Percentiles rank a stretch among this genome's conserved stretches.
Evolutionary conservation across 2,888 invertebrate genomes (phyloP).

Genomic region (Troglohyphantes excavatus): DNA sequence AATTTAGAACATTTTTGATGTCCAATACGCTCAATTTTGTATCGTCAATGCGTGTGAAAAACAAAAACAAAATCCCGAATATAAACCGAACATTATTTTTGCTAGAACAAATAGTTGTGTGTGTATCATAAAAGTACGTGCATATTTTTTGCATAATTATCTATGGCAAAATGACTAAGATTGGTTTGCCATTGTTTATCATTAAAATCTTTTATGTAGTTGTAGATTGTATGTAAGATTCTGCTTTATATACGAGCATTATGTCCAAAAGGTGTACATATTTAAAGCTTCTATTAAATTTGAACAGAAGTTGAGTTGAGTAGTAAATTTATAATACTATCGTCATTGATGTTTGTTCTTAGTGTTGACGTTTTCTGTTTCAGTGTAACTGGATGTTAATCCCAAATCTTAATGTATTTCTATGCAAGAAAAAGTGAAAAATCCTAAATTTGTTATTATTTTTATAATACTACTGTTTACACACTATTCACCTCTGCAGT

Average conservation of each 20-base stretch:
- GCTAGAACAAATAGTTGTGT: slow-evolving; percentile 37
- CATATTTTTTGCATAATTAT: not conserved
- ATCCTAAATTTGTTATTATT: slow-evolving; percentile 76
- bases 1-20: slow-evolving; percentile 39
- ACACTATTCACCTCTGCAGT: slow-evolving; percentile 73
- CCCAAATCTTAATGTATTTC: slow-evolving; percentile 54
- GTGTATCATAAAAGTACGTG: not conserved
- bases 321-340: not conserved
- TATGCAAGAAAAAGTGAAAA: slow-evolving; percentile 53
- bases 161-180: not conserved
- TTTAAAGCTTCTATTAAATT: too few relatives aligned
- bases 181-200: not conserved
- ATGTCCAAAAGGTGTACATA: not conserved
- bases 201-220: not conserved
- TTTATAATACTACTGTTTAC: slow-evolving; percentile 76
- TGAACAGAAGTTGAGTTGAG: too few relatives aligned
- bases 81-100: slow-evolving; percentile 56
- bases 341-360: slow-evolving; percentile 13
- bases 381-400: slow-evolving; percentile 40
- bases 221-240: not conserved
- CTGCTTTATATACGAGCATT: not conserved
- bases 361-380: slow-evolving; percentile 35
- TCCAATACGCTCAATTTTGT: slow-evolving; percentile 60
- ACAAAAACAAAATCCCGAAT: slow-evolving; percentile 22
- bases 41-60: slow-evolving; percentile 20